Base-by-base conservation (phyloP, 2,113 vertebrate species). In the Trochalopteron elliotii region DNA sequence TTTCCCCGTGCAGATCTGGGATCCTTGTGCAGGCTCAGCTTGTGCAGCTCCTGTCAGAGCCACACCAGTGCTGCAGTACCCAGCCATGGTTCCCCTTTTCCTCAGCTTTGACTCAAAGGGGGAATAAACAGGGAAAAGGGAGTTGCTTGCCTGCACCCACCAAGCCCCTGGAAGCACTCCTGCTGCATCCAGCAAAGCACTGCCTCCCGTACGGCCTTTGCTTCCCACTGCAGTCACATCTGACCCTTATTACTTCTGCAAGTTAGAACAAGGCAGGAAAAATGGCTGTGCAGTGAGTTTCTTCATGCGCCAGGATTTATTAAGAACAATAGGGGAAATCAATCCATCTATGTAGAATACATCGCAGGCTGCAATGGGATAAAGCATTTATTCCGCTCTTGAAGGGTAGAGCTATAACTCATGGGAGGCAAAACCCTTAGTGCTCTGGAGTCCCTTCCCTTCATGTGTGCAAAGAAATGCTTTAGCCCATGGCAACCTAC, bases 321-420 rank as follows among this genome's bases (percentile, higher is more conserved):
- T 96, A 93, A 97, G 94, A 97, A 94, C 96, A 93, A 97, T 96
- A 96, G 96, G 83, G 95, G 93, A 94, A 96, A 96, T 96, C 95
- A 97, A 95, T 97, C 96, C 93, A 95, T 96, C 95, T 96, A 94
- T 93, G 78, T 94, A 96, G 94, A 97, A 96, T 96, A 95, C 96
- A 96, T 95, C 80, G 69, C 93, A 87, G 96, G 90, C 94, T 97
- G 94, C 94, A 90, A 93, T 94, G 94, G 94, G 95, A 96, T 95
- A 96, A 91, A 96, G 95, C 91, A 96, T 95, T 97, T 95, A 96
- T 97, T 96, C 96, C 75, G 93, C 84, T 95, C 96, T 95, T 94
- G 94, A 97, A 97, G 93, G 96, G 93, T 95, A 97, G 89, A 97
- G 95, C 93, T 94, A 97, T 97, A 97, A 96, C 96, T 97, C 93